Evolutionary conservation across 1,140 invertebrate species (phyloP).

Genomic region (Teleopsis dalmanni): DNA sequence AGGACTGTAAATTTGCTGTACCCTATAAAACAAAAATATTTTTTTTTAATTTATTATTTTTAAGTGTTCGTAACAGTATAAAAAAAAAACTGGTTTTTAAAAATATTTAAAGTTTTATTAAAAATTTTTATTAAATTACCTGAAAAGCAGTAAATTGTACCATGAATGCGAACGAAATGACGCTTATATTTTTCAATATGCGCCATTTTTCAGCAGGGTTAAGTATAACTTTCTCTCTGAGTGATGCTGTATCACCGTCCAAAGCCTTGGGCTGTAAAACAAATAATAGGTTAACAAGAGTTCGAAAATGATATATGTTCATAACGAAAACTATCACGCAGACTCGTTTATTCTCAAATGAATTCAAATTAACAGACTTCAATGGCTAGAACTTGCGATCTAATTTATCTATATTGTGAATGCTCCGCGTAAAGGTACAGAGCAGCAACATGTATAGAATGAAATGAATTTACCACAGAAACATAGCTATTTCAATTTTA

Average conservation of each 20-base stretch:
- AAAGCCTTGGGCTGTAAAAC: conserved; percentile 43
- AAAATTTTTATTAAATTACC: conserved; percentile 20
- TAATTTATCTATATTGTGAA: too few species aligned
- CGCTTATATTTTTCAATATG: conserved; percentile 79
- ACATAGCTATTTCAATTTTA: too few species aligned
- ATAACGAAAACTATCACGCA: too few species aligned
- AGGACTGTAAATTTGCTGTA: conserved; percentile 82
- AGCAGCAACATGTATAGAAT: too few species aligned
- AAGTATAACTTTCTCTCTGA: conserved; percentile 64
- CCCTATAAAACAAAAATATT: conserved; percentile 49
- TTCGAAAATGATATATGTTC: too few species aligned
- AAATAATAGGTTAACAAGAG: too few species aligned
- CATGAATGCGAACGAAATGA: conserved; percentile 82
- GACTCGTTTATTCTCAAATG: too few species aligned
- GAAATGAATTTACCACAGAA: too few species aligned
- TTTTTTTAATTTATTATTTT: conserved; percentile 1
- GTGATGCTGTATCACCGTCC: conserved; percentile 42
- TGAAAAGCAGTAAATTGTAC: conserved; percentile 90
- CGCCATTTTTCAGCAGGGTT: conserved; percentile 73
- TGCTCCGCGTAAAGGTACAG: too few species aligned
- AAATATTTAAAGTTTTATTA: background rate
- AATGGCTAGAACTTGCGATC: too few species aligned
- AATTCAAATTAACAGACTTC: too few species aligned
- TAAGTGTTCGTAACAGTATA: background rate
- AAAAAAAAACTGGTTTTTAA: conserved; percentile 4